Evolutionary conservation across 2,888 invertebrate species (phyloP), one percentile per base, ranked within the genome.

Genomic region (Chrysina gloriosa): DNA sequence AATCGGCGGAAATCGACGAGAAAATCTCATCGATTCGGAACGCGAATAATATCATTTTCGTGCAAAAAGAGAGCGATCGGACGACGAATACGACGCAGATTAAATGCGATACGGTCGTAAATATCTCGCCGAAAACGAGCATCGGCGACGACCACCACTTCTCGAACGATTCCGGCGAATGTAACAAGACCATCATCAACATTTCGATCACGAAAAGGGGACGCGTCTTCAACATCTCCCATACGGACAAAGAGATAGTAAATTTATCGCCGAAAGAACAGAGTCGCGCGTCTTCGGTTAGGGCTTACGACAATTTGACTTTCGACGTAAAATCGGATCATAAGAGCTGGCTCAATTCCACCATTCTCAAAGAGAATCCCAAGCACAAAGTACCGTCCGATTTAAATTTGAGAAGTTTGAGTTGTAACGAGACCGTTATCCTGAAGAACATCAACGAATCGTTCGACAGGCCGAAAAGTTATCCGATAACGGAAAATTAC

Each of bases 321-420:
- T 66, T 66, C 47, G 63, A 63, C 16, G 34, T 48, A 9, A 67
- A 52, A 34, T 48, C 67, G 5, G 56, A 66, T 14, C 19, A 25
- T 3, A 50, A 63, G 21, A 11, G 54, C 16, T 27, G 29, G 39
- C 19, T 58, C 25, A 56, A 54, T n/a, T 39, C 58, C 1, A 68
- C 63, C 5, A 9, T 63, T 4, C n/a, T 63, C 1, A 63, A 68
- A 16, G 69, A 69, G 23, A 16, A 36, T 3, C n/a, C 54, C 4
- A 69, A 69, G 16, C 27, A 48, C 4, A 69, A 61, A 63, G 61
- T 42, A 23, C 69, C 69, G 11, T 69, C 69, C 7, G 65, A 69
- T 25, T 45, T 69, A 29, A 65, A 69, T 23, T 34, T 69, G 11
- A 42, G 47, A 21, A 58, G 66, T 27, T 54, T 31, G 29, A 58